Percentiles rank a stretch among this genome's conserved stretches.
phyloP scores from a whole-genome alignment of 2,113 vertebrate species.

The Neolamprologus cancellatus region DNA sequence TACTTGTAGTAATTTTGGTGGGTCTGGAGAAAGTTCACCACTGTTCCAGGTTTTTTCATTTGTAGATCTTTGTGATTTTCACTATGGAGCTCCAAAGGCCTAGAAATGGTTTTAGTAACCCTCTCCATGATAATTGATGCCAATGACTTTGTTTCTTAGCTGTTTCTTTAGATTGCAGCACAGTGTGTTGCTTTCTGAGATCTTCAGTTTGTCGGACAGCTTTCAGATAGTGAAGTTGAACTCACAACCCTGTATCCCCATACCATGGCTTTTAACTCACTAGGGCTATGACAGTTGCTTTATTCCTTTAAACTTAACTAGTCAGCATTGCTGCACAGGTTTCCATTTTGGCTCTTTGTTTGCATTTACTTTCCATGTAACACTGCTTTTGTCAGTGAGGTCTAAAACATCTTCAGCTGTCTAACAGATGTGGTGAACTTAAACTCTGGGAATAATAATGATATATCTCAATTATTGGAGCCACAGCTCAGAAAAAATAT shows the following conservation, averaged over 20 bases:
- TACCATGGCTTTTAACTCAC: background rate
- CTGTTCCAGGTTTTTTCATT: background rate
- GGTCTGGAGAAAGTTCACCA: fast-evolving
- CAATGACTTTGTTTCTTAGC: background rate
- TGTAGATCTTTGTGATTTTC: background rate
- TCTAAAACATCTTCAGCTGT: background rate
- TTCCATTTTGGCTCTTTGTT: background rate
- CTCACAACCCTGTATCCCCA: background rate
- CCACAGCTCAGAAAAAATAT: background rate
- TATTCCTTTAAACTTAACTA: background rate
- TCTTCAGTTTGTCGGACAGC: background rate
- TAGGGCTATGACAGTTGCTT: background rate
- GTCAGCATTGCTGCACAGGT: background rate
- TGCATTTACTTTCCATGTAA: background rate
- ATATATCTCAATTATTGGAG: background rate
- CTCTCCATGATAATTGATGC: background rate
- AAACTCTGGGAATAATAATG: background rate
- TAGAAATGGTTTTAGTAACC: background rate
- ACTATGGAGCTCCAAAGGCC: background rate
- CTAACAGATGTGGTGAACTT: background rate
- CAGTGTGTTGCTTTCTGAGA: background rate
- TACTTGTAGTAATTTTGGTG: background rate
- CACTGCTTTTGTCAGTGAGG: background rate
- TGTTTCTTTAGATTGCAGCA: background rate
- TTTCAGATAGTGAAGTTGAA: background rate